Base-by-base conservation (phyloP, 1,140 invertebrate species). In the Gonatopus flavifemur region DNA sequence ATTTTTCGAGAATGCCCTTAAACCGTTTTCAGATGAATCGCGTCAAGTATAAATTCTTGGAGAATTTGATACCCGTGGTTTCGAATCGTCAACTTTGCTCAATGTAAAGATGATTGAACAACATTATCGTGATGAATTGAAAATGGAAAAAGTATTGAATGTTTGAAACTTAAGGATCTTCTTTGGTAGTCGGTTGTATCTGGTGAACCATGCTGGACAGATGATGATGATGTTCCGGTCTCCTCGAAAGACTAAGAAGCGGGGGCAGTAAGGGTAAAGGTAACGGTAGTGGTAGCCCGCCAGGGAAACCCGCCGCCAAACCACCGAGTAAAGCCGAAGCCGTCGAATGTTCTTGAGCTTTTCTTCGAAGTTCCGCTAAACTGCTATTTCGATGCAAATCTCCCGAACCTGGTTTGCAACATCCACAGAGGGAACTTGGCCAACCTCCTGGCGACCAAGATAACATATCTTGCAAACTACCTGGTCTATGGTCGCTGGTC, bases 261-360 rank as follows among this genome's bases (percentile, higher is more conserved):
- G 82, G 81, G 1, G 78, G 78, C 24, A 82, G 65, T 15, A 81
- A 73, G 13, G 81, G 80, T 39, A 83, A 55, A 1, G 73, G 72
- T 19, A 82, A 67, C 4, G 80, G 76, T 47, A 82, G 67, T 43
- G 74, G 83, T 54, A 74, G 68, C 31, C 77, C 83, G 12, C 69
- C 82, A 19, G 59, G 80, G 62, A 82, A 75, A 1, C 76, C 80
- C 2, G 79, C 80, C 2, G 79, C 80, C 5, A 81, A 62, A 3
- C 79, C 80, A 1, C 75, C 76, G 0, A 84, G 64, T 0, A 81
- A 73, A 3, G 83, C 81, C 2, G 86, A 85, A 0, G 91, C 91
- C 0, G 92, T 91, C 1, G 90, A 91, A 71, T 95, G 92, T 67
- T 94, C 93, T 69, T 94, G 90, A 0, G 92, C 92, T 71, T 94